Conservation (phyloP, 2,113 vertebrate genomes). For the Podarcis raffonei region DNA sequence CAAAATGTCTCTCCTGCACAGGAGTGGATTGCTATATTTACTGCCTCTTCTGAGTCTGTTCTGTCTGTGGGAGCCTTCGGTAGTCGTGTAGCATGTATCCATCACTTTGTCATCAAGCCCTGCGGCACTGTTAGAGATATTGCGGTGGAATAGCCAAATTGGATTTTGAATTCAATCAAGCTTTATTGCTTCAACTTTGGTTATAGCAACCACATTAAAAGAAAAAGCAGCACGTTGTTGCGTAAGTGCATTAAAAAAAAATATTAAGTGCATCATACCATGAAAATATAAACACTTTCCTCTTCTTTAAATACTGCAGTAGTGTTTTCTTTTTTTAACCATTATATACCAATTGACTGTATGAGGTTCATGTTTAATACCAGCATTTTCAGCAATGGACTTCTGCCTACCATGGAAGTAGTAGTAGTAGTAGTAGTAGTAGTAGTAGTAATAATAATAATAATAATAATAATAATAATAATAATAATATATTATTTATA, state of each 20-base stretch:
- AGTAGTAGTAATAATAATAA: background rate
- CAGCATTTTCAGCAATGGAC: background rate
- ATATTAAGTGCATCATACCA: background rate
- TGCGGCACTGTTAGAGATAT: constrained; percentile 7
- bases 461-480: too few species aligned
- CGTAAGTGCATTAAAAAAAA: background rate
- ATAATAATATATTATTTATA: too few species aligned
- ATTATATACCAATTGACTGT: background rate
- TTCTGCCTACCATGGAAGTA: background rate
- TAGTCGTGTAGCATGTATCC: background rate
- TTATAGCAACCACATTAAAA: background rate
- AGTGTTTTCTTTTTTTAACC: too few species aligned
- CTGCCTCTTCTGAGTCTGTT: background rate
- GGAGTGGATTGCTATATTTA: background rate
- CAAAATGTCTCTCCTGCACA: background rate
- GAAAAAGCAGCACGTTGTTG: background rate
- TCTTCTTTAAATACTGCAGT: background rate
- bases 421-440: background rate
- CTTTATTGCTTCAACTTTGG: constrained; percentile 7
- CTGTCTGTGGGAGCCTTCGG: background rate
- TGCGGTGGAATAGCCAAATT: constrained; percentile 6
- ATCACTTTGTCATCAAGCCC: background rate
- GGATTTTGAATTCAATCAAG: background rate
- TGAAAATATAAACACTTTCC: background rate
- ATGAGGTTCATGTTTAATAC: background rate